Evolutionary conservation across 1,140 invertebrate genomes (phyloP), one percentile per base, ranked within the genome.

Genomic region (Aphaenogaster floridana): DNA sequence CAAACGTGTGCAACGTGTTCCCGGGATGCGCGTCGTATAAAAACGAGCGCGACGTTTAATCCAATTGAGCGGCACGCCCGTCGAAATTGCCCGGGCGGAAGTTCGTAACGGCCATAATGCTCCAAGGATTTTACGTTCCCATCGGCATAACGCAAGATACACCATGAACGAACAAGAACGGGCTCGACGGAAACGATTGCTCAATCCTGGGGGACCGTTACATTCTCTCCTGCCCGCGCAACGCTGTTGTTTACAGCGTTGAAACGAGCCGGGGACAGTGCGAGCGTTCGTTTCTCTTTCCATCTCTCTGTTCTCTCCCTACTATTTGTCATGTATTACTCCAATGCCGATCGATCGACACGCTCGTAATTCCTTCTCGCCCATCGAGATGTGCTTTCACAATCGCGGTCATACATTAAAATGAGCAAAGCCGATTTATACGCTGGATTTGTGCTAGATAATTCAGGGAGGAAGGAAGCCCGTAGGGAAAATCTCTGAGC

Each of bases 161-260:
- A 57, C 61, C 52, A 64, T 61, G 34, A 69, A 72, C 88, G 42
- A 28, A 59, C 59, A 50, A 59, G 50, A 71, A 88, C 61, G 42
- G 13, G 42, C 21, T 42, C 36, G 36, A 80, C 71, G 89, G 89
- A 90, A 90, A 57, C 78, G 86, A 88, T 90, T 91, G 89, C 87
- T 88, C 87, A 88, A 91, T 91, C 77, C 48, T 21, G 17, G 17
- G 74, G 74, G 77, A 86, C 89, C 81, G 86, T 90, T 85, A 90
- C 84, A 45, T 90, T 88, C 61, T 63, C 89, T 84, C 61, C 39
- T 69, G 80, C 42, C 69, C 42, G 69, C 54, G 57, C 52, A 76
- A 77, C 59, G 54, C 66, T 78, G 78, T 81, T 91, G 86, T 90
- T 91, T 90, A 90, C 89, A 85, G 63, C 72, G 50, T 64, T 61